Evolutionary conservation across 2,113 vertebrate genomes (phyloP).

Genomic region (Columbina picui): DNA sequence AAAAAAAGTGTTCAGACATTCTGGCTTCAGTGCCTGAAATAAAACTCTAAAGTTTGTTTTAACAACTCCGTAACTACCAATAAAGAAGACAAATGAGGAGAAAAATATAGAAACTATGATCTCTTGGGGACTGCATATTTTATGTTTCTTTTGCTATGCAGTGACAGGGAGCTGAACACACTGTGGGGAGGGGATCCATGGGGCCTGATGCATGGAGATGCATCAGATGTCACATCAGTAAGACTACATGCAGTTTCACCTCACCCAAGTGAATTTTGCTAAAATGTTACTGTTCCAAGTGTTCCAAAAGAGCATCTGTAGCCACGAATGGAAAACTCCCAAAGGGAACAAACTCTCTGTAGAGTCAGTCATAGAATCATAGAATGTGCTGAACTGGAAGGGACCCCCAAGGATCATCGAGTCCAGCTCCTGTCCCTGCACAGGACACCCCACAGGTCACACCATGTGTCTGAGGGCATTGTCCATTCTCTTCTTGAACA

Average conservation of each 20-base stretch:
- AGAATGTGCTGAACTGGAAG: too few relatives aligned
- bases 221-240: not conserved
- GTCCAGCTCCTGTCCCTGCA: too few relatives aligned
- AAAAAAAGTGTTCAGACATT: not conserved
- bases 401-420: too few relatives aligned
- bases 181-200: not conserved
- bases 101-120: conserved; percentile 10
- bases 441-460: too few relatives aligned
- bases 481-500: too few relatives aligned
- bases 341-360: not conserved
- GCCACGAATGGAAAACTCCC: not conserved
- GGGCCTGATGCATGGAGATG: not conserved
- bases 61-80: not conserved
- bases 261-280: not conserved
- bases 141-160: not conserved
- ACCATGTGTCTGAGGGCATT: too few relatives aligned
- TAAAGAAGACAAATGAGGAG: not conserved
- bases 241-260: not conserved
- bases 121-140: not conserved
- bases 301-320: not conserved
- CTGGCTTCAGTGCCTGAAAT: conserved; percentile 39
- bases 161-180: not conserved
- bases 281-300: not conserved
- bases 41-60: conserved; percentile 17
- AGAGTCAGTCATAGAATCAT: not conserved